Evolutionary conservation across 2,113 vertebrate species (phyloP).

Genomic region (Chionodraco myersi): DNA sequence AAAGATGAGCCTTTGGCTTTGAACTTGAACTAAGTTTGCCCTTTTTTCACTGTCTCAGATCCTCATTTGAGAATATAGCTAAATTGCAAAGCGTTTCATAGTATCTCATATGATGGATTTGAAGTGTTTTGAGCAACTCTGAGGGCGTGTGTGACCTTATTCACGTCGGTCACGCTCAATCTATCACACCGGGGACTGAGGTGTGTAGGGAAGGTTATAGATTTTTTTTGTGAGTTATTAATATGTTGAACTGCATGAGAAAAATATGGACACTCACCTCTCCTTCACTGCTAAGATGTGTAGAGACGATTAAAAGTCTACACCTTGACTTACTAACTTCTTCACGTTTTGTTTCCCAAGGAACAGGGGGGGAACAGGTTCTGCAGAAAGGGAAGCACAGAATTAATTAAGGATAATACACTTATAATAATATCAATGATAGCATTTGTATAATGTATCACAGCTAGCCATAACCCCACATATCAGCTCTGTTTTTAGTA

Average conservation of each 20-base stretch:
- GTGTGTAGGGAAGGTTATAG: constrained; percentile 55
- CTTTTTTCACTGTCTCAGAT: constrained; percentile 36
- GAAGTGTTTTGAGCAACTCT: constrained; percentile 48
- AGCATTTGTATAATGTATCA: no score
- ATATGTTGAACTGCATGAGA: constrained; percentile 33
- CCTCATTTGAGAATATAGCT: constrained; percentile 53
- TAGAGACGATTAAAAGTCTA: neutral
- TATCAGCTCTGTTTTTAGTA: no score
- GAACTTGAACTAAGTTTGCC: constrained; percentile 75
- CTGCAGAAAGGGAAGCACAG: neutral
- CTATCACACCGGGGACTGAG: neutral
- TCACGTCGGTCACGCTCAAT: constrained; percentile 18
- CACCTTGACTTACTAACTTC: neutral
- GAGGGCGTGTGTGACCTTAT: constrained; percentile 35
- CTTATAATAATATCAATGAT: no score
- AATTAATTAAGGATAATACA: no score
- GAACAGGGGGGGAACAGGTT: neutral
- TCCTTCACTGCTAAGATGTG: constrained; percentile 9
- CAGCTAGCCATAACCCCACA: no score
- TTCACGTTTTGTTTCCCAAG: neutral
- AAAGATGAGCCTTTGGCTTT: constrained; percentile 71
- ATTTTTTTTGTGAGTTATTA: constrained; percentile 58
- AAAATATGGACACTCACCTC: neutral
- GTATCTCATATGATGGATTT: constrained; percentile 62
- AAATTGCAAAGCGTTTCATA: constrained; percentile 44